phyloP scores from a whole-genome alignment of 2,888 invertebrate species.

The Agrotis puta region DNA sequence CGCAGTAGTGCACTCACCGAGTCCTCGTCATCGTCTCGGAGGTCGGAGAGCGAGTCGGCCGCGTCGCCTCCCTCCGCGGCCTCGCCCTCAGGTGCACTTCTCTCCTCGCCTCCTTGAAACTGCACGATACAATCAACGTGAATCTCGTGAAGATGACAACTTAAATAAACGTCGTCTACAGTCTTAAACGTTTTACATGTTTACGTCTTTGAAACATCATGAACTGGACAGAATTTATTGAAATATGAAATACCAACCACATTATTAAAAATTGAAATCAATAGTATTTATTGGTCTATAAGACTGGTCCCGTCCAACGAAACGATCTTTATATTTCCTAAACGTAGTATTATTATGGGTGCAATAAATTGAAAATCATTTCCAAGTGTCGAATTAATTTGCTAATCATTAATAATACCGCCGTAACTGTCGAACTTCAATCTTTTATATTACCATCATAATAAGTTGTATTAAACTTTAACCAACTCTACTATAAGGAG shows the following conservation, averaged over 20 bases:
- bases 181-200: neutral
- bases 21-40: conserved; percentile 92
- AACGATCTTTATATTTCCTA: neutral
- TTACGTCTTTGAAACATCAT: conserved; percentile 14
- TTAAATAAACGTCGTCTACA: conserved; percentile 20
- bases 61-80: conserved; percentile 78
- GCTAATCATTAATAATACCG: neutral
- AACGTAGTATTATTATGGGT: too few relatives aligned
- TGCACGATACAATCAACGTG: conserved; percentile 62
- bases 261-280: neutral
- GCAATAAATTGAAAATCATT: neutral
- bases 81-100: conserved; percentile 77
- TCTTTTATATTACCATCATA: neutral
- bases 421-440: neutral
- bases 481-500: neutral
- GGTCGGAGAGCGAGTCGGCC: conserved; percentile 87
- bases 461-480: neutral
- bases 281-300: neutral
- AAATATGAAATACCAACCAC: neutral
- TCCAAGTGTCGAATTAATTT: neutral
- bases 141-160: conserved; percentile 28
- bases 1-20: conserved; percentile 92
- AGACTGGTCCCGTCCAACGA: neutral
- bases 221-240: neutral
- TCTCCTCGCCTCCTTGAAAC: conserved; percentile 84